Evolutionary conservation across 2,113 vertebrate species (phyloP).

Genomic region (Petromus typicus): DNA sequence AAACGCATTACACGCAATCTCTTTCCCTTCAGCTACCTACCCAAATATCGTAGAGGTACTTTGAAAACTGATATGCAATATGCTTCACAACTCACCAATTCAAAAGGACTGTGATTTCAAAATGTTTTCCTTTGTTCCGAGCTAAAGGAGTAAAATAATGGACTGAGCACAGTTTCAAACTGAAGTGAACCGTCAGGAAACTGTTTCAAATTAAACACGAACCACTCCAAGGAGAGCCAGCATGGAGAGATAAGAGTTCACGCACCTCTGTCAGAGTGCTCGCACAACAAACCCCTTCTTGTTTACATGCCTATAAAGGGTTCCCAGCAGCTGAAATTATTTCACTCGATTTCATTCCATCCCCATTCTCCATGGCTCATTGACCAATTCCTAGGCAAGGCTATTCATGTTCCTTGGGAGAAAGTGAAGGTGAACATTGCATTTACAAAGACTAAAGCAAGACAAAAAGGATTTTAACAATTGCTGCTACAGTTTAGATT

Average conservation of each 20-base stretch:
- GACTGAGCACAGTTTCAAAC: constrained; percentile 62
- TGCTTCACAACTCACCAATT: not conserved
- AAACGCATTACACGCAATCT: not conserved
- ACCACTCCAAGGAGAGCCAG: constrained; percentile 36
- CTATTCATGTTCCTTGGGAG: constrained; percentile 71
- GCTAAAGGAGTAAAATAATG: constrained; percentile 69
- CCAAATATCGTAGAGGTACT: not conserved
- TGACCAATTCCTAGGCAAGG: constrained; percentile 74
- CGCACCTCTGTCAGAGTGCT: constrained; percentile 69
- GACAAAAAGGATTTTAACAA: constrained; percentile 51
- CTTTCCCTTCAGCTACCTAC: not conserved
- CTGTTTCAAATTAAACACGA: constrained; percentile 77
- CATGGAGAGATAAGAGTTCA: constrained; percentile 75
- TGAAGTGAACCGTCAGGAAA: constrained; percentile 63
- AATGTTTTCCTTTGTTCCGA: constrained; percentile 27
- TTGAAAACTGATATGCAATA: not conserved
- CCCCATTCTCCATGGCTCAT: constrained; percentile 77
- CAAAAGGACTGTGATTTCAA: constrained; percentile 57
- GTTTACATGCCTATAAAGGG: constrained; percentile 79
- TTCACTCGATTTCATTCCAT: constrained; percentile 82
- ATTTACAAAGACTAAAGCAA: constrained; percentile 68
- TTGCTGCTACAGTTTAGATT: not conserved
- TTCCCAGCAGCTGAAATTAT: constrained; percentile 83
- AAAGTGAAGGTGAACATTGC: constrained; percentile 63
- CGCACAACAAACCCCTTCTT: constrained; percentile 77